A percentile compares a stretch with the other conserved stretches of the same genome.
Conservation (phyloP, 2,888 invertebrate species). For the Belgica antarctica region DNA sequence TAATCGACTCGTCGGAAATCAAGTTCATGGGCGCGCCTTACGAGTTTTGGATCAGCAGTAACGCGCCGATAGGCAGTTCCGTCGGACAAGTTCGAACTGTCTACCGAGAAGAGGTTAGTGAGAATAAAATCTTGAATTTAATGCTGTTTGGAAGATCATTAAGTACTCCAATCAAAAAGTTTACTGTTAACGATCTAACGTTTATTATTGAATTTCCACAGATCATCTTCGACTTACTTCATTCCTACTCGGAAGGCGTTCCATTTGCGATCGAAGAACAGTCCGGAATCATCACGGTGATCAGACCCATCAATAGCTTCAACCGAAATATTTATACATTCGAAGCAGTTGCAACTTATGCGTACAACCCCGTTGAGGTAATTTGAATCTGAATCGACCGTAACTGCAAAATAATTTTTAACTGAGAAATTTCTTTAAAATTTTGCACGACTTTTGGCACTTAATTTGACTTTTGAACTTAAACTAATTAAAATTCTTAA, state of each 20-base stretch:
- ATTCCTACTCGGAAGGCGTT: slow-evolving; percentile 87
- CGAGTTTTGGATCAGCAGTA: slow-evolving; percentile 88
- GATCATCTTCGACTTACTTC: slow-evolving; percentile 73
- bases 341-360: slow-evolving; percentile 73
- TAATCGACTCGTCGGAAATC: slow-evolving; percentile 59
- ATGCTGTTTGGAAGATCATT: no score
- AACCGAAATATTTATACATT: slow-evolving; percentile 71
- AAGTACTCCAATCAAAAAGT: background rate
- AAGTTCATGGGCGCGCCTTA: slow-evolving; percentile 83
- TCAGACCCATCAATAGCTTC: slow-evolving; percentile 70
- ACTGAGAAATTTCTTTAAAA: no score
- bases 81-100: slow-evolving; percentile 80
- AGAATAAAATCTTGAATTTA: slow-evolving; percentile 12
- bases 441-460: background rate
- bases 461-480: background rate
- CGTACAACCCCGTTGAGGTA: slow-evolving; percentile 39
- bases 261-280: slow-evolving; percentile 88
- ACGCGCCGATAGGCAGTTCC: slow-evolving; percentile 78
- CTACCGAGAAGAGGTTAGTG: slow-evolving; percentile 62
- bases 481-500: background rate
- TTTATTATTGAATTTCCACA: background rate
- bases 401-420: background rate
- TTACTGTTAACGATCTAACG: no score
- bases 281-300: slow-evolving; percentile 77
- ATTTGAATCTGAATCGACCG: background rate